These are phyloP conservation scores for Drosophila pruinosa DNA, from an alignment of 1,140 invertebrate genomes.

Conservation along the genomic window DNA sequence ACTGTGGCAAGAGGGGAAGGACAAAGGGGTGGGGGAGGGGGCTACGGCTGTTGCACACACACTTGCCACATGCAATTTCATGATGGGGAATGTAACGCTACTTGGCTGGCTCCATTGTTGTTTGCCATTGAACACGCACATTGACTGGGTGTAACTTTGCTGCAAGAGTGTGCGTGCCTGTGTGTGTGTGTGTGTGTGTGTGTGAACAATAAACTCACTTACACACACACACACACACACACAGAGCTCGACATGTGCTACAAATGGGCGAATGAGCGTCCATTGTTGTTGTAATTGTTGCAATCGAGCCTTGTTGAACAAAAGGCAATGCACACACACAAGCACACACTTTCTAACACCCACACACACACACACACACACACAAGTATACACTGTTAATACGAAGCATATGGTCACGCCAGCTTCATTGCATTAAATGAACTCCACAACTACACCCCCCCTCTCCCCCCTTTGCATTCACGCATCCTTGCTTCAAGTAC, in stretches of 20 bases:
- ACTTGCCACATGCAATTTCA: constrained; percentile 71
- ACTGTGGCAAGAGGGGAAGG: background rate
- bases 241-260: constrained; percentile 32
- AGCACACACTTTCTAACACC: constrained; percentile 3
- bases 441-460: background rate
- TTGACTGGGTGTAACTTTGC: constrained; percentile 46
- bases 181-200: constrained; percentile 21
- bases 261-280: constrained; percentile 52
- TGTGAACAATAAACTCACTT: constrained; percentile 34
- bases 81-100: constrained; percentile 34
- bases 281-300: constrained; percentile 78
- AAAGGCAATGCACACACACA: constrained; percentile 32
- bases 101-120: constrained; percentile 52
- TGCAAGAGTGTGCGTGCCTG: background rate
- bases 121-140: constrained; percentile 77
- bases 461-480: background rate
- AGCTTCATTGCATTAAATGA: constrained; percentile 29
- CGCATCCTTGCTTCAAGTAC: background rate
- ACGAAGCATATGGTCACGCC: constrained; percentile 14
- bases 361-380: constrained; percentile 9
- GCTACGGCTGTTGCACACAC: constrained; percentile 74
- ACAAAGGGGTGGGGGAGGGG: background rate
- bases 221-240: constrained; percentile 25
- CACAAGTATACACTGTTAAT: constrained; percentile 7
- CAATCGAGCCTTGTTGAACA: constrained; percentile 71